Base-by-base conservation (phyloP, 2,888 invertebrate species). In the Hecatera dysodea region DNA sequence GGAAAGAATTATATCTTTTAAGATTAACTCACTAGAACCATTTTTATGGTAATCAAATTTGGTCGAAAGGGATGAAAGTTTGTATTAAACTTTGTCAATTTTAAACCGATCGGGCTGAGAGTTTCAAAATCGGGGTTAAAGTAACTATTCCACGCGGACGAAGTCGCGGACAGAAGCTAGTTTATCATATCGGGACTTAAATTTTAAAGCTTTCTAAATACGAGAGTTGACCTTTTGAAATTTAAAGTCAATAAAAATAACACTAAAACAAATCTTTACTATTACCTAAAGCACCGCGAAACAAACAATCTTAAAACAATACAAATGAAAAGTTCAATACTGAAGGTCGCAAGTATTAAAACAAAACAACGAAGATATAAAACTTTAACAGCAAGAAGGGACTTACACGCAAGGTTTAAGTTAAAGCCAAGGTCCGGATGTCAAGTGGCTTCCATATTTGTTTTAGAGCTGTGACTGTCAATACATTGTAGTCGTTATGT, bases 371-470 rank as follows among this genome's bases (percentile, higher is more conserved):
- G 53, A 46, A 62, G 53, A 62, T 59, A 15, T 48, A 36, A 57
- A 78, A 48, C 56, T 12, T 19, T 70, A 52, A 33, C 24, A 24
- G 6, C 75, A 39, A 72, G 42, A 76, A 79, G 57, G 80, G 80
- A 53, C 74, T 59, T 44, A 39, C n/a, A 12, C 6, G 27, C 46
- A 50, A 73, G 57, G 66, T 59, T 72, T 73, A 59, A 72, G 52
- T 59, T 36, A 22, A 50, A 66, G 19, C 27, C 80, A 79, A 79
- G 76, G 80, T 63, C 24, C 19, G 60, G 27, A 50, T 55, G 57
- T 78, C 64, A 50, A 76, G 67, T 63, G 36, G 17, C n/a, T 71
- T 44, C 62, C 57, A 79, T 73, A 48, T 79, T 76, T 67, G 59
- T 24, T 67, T 50, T 74, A 29, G 27, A 66, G 46, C 22, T 1